Evolutionary conservation across 2,113 vertebrate species (phyloP).

Genomic region (Zapornia atra): DNA sequence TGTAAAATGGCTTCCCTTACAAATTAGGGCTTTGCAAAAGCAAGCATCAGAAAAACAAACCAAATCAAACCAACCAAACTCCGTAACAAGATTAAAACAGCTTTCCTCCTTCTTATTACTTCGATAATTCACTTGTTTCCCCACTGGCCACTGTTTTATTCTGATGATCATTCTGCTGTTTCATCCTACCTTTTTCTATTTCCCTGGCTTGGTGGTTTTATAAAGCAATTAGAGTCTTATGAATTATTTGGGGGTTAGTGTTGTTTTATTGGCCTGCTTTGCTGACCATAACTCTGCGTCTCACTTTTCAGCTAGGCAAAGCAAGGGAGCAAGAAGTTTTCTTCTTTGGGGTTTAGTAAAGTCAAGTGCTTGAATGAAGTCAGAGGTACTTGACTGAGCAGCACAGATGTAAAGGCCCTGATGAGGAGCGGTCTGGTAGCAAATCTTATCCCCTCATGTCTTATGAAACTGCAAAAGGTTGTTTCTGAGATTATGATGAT

Average conservation of each 20-base stretch:
- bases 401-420: not conserved
- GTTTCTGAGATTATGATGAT: not conserved
- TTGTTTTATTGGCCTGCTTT: not conserved
- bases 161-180: not conserved
- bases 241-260: not conserved
- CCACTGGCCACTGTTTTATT: not conserved
- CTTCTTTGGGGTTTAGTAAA: not conserved
- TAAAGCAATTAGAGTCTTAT: not conserved
- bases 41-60: not conserved
- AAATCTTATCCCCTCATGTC: not conserved
- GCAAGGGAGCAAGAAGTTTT: not conserved
- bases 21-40: not conserved
- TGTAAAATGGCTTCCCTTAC: not conserved
- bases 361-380: not conserved
- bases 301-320: not conserved
- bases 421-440: accelerated
- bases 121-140: not conserved
- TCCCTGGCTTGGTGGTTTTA: not conserved
- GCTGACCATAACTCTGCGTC: not conserved
- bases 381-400: not conserved
- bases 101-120: not conserved
- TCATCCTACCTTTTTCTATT: not conserved
- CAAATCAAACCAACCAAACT: not conserved
- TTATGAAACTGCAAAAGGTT: not conserved
- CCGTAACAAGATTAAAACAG: not conserved